Base-by-base conservation (phyloP, 1,140 invertebrate genomes). In the Vollenhovia emeryi region DNA sequence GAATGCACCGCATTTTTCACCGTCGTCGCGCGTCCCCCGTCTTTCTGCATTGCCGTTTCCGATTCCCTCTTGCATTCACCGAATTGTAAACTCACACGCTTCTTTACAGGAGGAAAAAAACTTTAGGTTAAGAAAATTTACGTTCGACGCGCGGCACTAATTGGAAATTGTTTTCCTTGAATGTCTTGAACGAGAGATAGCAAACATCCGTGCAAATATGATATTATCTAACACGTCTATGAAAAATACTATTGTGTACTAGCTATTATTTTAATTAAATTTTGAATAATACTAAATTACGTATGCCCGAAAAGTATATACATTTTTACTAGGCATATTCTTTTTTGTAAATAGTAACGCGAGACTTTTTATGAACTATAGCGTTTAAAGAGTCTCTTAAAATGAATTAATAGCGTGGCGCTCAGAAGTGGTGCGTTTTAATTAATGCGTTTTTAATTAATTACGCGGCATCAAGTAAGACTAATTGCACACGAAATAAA, bases 1-100 rank as follows among this genome's bases (percentile, higher is more conserved):
- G 74, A 85, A 91, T 89, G 89, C 85, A 50, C 59, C 84, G 85
- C 91, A 92, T 93, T 92, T 93, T 93, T 92, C 91, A 93, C 91
- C 82, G 87, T 86, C 80, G 86, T 76, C 82, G 82, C 84, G 84
- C 86, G 57, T 64, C 85, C 40, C 36, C 21, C 57, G 52, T 73
- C 84, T 87, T 88, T 59, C 80, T 85, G 76, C 78, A 86, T 87
- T 84, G 84, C 86, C 87, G 76, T 86, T 89, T 78, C 86, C 75
- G 68, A 30, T 64, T 83, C 78, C 48, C 52, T 86, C 60, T 84
- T 75, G 84, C 71, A 84, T 48, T 75, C 69, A 68, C 50, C 55
- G 66, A 73, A 71, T 73, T 52, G 76, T 80, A 82, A 62, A 74
- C 62, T 43, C 64, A 48, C 84, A 64, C 33, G 45, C 50, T 18